These are phyloP conservation scores for Synergus itoensis DNA, from an alignment of 2,888 invertebrate species.

Conservation along the genomic window DNA sequence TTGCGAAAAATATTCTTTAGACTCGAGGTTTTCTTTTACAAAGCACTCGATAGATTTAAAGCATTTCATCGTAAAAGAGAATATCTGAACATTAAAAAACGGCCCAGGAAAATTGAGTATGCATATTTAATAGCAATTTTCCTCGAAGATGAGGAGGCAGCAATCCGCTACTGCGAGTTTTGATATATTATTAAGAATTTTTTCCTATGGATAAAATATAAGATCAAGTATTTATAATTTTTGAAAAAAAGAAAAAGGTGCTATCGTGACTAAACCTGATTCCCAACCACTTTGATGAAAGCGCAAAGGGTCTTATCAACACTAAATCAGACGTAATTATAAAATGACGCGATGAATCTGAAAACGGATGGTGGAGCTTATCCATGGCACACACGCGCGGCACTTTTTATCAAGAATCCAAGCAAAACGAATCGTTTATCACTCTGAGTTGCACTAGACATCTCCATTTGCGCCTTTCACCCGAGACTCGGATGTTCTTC, in stretches of 20 bases:
- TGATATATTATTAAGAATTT: too few relatives aligned
- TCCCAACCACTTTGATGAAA: background rate
- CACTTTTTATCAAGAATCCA: constrained; percentile 7
- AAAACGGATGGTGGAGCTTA: background rate
- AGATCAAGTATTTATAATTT: background rate
- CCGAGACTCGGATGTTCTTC: constrained; percentile 14
- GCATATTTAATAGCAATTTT: too few relatives aligned
- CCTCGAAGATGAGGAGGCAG: too few relatives aligned
- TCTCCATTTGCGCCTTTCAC: constrained; percentile 30
- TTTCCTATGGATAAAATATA: too few relatives aligned
- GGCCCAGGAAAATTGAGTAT: too few relatives aligned
- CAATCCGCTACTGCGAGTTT: too few relatives aligned
- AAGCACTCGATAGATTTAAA: too few relatives aligned
- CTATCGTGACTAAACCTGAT: background rate
- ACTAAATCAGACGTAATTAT: background rate
- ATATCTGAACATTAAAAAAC: too few relatives aligned
- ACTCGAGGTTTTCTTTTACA: too few relatives aligned
- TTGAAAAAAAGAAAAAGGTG: background rate
- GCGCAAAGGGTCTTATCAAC: background rate
- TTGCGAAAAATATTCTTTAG: too few relatives aligned
- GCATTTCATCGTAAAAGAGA: too few relatives aligned
- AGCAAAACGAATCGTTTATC: constrained; percentile 31
- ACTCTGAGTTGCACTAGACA: constrained; percentile 24
- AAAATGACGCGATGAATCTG: background rate
- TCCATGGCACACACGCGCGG: background rate